Base-by-base conservation (phyloP, 2,888 invertebrate genomes). In the Aradus depressus region DNA sequence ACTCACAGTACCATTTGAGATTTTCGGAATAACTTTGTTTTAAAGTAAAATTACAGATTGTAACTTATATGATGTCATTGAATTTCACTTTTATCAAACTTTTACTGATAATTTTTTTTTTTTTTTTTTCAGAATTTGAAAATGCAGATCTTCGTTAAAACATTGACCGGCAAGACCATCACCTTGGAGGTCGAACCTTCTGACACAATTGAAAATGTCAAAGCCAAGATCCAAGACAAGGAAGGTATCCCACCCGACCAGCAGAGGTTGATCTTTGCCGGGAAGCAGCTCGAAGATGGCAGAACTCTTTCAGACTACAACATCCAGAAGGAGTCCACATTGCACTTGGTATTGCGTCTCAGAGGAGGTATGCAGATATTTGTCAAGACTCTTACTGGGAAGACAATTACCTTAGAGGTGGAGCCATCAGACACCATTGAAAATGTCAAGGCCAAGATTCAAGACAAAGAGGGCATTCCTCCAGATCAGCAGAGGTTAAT, bases 331-430 rank as follows among this genome's bases (percentile, higher is more conserved):
- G 63, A 76, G 62, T 75, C 75, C 0, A 76, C 72, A 4, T 65
- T 72, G 19, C 71, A 72, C 55, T 61, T 72, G 41, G 72, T 72
- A 5, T 63, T 72, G 49, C 66, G 75, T 52, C 68, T 76, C 22
- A 65, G 74, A 55, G 78, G 78, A 60, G 69, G 75, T 45, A 73
- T 74, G 75, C 76, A 78, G 67, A 77, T 78, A 61, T 78, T 73
- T 59, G 72, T 74, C 35, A 74, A 73, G 60, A 74, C 73, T n/a
- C 62, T 73, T 3, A 73, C 72, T 22, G 72, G 72, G 16, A 74
- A 73, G 61, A 73, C 72, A 44, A 72, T 72, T 52, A 70, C 70
- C 12, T 58, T 70, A 14, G 69, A 70, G 59, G 70, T 71, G 2
- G 74, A 75, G 59, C 68, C 74, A 16, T 69, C 70, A 12, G 74